Conservation (phyloP, 2,113 vertebrate species). For the Sander vitreus region DNA sequence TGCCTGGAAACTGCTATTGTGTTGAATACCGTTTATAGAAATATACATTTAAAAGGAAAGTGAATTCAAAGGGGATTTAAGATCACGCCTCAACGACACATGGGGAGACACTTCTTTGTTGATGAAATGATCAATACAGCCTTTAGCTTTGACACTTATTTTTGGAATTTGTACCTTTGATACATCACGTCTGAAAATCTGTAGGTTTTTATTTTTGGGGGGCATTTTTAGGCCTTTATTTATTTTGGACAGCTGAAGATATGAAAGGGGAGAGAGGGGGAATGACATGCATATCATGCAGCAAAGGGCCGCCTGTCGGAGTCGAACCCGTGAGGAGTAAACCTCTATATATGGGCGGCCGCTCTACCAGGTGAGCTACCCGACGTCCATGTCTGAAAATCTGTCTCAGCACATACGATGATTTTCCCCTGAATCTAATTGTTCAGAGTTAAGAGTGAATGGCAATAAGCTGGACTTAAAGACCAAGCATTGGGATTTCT, state of each 20-base stretch:
- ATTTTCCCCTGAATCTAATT: not conserved
- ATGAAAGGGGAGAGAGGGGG: no score
- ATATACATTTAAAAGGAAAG: not conserved
- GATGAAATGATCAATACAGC: not conserved
- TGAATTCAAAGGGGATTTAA: slow-evolving; percentile 11
- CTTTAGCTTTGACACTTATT: not conserved
- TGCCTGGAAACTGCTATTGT: slow-evolving; percentile 75
- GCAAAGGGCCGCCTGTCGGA: no score
- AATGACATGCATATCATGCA: no score
- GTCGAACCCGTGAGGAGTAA: no score
- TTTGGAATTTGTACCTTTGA: no score
- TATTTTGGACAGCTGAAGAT: no score
- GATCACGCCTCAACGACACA: not conserved
- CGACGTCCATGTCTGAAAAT: not conserved
- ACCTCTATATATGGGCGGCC: no score
- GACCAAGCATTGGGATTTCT: slow-evolving; percentile 15
- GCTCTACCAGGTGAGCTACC: no score
- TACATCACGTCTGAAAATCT: no score
- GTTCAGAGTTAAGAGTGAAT: not conserved
- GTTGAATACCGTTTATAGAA: slow-evolving; percentile 7
- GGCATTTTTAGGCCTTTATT: no score
- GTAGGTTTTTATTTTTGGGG: no score
- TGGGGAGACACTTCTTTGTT: not conserved
- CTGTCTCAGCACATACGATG: not conserved
- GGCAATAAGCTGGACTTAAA: not conserved